A percentile compares a stretch with the other conserved stretches of the same genome.
These are phyloP conservation scores for Pristionchus maxplancki DNA, from an alignment of 2,888 invertebrate genomes.

Conservation along the genomic window DNA sequence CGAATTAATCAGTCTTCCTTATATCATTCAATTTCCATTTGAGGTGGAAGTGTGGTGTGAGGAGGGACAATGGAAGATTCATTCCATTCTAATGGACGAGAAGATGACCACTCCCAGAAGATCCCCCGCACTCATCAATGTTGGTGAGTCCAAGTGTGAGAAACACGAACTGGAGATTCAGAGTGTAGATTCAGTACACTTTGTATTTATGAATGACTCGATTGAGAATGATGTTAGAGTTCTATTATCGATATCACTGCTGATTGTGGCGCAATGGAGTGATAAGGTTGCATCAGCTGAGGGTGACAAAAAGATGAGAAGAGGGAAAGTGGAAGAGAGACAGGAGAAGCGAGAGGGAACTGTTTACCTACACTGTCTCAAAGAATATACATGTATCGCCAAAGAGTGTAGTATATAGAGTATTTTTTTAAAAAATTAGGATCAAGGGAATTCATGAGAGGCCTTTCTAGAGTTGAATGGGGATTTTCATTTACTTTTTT, in stretches of 20 bases:
- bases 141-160: background rate
- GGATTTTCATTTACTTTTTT: background rate
- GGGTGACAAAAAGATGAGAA: background rate
- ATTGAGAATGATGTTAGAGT: background rate
- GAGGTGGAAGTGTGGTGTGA: background rate
- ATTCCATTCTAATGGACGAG: background rate
- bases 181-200: background rate
- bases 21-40: background rate
- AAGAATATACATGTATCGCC: background rate
- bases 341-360: background rate
- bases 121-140: background rate
- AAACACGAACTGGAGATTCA: too few species aligned
- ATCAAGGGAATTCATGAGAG: background rate
- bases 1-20: too few species aligned
- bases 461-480: background rate
- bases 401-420: slow-evolving; percentile 13
- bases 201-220: too few species aligned
- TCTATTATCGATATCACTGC: background rate
- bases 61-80: background rate
- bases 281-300: slow-evolving; percentile 38
- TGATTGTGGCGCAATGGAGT: background rate
- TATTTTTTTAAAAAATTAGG: too few species aligned
- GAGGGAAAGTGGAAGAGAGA: background rate
- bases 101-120: slow-evolving; percentile 18
- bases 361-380: background rate